Percentiles rank a stretch among this genome's conserved stretches.
These are phyloP conservation scores for Hozukius guyotensis DNA, from an alignment of 2,797 vertebrate species.

Conservation along the genomic window DNA sequence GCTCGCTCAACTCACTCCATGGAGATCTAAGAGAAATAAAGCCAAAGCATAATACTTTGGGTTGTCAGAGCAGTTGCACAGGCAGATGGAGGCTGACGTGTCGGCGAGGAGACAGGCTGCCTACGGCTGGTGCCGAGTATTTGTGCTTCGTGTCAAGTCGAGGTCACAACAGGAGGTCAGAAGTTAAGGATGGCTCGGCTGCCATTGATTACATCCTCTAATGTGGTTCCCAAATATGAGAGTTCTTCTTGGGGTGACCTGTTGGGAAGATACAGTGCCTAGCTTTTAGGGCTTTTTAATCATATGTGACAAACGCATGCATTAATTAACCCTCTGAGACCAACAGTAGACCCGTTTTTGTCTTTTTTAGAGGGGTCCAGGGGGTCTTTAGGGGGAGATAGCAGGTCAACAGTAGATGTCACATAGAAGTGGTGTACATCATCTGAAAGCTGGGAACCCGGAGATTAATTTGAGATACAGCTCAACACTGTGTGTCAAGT, in stretches of 20 bases:
- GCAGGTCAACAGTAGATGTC: no score
- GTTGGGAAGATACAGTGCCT: background rate
- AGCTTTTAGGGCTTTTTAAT: background rate
- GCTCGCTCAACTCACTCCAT: background rate
- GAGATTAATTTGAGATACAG: no score
- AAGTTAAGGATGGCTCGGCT: constrained; percentile 13
- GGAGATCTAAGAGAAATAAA: background rate
- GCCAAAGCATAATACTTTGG: background rate
- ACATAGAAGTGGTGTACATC: no score
- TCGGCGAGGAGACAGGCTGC: background rate
- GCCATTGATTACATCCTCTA: background rate
- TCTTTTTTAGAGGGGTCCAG: no score
- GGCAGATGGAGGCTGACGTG: constrained; percentile 8
- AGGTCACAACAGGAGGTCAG: constrained; percentile 33
- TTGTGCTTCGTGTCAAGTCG: constrained; percentile 31
- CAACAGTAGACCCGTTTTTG: no score
- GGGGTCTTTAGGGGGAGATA: no score
- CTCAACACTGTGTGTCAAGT: no score
- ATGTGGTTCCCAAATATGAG: background rate
- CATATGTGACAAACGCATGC: background rate
- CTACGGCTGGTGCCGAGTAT: background rate
- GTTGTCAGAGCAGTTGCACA: constrained; percentile 22
- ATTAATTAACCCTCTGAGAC: background rate
- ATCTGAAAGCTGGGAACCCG: no score
- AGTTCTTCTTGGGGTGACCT: background rate